Base-by-base conservation (phyloP, 1,140 invertebrate genomes). In the Aphelinus certus region DNA sequence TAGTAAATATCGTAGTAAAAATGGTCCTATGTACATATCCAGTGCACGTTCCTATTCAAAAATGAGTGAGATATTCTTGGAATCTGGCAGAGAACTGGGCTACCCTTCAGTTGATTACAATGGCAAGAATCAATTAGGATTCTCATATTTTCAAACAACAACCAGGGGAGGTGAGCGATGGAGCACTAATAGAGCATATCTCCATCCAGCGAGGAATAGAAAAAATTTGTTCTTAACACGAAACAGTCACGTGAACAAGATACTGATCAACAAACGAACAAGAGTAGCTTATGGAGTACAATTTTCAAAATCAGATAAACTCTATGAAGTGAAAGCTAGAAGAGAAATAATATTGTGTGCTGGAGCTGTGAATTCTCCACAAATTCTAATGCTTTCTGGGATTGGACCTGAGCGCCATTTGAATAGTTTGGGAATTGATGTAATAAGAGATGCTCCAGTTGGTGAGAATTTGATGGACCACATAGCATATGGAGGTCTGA, bases 361-460 rank as follows among this genome's bases (percentile, higher is more conserved):
- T 10, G 94, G 94, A 1, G 88, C 92, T 0, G 90, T 95, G 58
- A 93, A 93, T 67, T 92, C 92, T 5, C 91, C 93, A 1, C 93
- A 95, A 80, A 79, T 95, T 3, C 85, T 95, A 10, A 91, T 94
- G 91, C 83, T 94, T 3, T 93, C 92, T 1, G 91, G 91, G 70
- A 83, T 92, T 43, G 92, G 92, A 7, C 91, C 91, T 0, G 81
- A 77, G 63, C 84, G 89, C 1, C 89, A 92, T 78, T 82, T 93
- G 1, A 57, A 79, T 26, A 79, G 86, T 42, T 73, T 89, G n/a
- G 83, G 85, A 7, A 85, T 88, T 26, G 76, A 81, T 0, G 80
- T 87, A 0, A 76, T 88, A 3, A 68, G 80, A 53, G 87, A 90
- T 81, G 81, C 91, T 2, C 89, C 89, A 0, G 91, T 92, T 1